These are phyloP conservation scores for Anarhynchus alexandrinus DNA, from an alignment of 2,113 vertebrate genomes.

Conservation along the genomic window DNA sequence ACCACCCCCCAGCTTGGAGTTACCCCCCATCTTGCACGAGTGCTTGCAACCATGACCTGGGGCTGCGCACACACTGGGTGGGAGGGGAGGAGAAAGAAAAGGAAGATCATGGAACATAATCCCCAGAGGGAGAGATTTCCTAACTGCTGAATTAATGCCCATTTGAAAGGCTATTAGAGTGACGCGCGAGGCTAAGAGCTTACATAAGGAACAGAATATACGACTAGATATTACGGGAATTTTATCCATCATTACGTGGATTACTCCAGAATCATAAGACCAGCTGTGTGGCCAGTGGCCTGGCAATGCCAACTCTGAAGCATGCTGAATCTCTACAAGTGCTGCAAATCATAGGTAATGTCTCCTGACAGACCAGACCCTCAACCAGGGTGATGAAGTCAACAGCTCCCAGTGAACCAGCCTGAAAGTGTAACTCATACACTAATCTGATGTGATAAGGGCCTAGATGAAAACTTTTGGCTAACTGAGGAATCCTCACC, in stretches of 20 bases:
- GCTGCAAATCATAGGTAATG: neutral
- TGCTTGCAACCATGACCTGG: neutral
- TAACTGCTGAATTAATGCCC: neutral
- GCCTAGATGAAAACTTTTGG: neutral
- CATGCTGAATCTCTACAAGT: neutral
- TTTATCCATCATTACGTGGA: neutral
- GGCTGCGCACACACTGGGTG: neutral
- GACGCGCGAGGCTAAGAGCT: neutral
- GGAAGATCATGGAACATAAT: neutral
- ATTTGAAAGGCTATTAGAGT: neutral
- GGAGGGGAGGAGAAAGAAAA: neutral
- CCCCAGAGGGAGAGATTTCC: neutral
- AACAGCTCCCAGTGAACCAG: neutral
- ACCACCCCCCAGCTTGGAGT: neutral
- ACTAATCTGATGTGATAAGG: neutral
- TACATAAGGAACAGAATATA: neutral
- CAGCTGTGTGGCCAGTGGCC: neutral
- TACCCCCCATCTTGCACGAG: rapidly evolving
- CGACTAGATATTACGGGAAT: neutral
- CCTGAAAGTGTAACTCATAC: neutral
- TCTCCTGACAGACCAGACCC: neutral
- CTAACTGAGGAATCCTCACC: neutral
- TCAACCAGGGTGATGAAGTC: rapidly evolving
- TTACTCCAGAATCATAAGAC: neutral
- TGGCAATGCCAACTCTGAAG: neutral